Percentiles rank a stretch among this genome's conserved stretches.
phyloP scores from a whole-genome alignment of 2,888 invertebrate genomes.

The Epsilonema sp. region DNA sequence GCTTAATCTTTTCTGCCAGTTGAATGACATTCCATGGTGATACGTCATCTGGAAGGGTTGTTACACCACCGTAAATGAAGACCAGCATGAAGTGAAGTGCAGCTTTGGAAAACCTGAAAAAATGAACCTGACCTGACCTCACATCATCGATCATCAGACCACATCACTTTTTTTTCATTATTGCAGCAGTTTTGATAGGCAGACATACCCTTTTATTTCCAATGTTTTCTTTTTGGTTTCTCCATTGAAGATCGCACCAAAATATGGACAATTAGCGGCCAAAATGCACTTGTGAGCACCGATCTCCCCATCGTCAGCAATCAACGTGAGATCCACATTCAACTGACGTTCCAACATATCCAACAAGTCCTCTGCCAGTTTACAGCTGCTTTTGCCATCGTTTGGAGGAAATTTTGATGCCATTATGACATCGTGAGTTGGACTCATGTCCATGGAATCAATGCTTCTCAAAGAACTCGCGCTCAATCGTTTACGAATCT shows the following conservation, averaged over 20 bases:
- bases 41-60: constrained; percentile 63
- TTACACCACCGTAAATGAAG: constrained; percentile 80
- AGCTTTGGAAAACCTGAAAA: constrained; percentile 53
- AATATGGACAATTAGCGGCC: no score
- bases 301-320: constrained; percentile 58
- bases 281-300: constrained; percentile 70
- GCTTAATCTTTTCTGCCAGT: constrained; percentile 63
- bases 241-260: no score
- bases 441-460: constrained; percentile 21
- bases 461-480: constrained; percentile 21
- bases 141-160: no score
- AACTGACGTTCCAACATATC: constrained; percentile 78
- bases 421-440: no score
- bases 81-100: constrained; percentile 73
- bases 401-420: not conserved
- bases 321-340: constrained; percentile 63
- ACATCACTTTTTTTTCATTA: no score
- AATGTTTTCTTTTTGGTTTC: no score
- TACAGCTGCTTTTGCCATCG: constrained; percentile 34
- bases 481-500: constrained; percentile 18
- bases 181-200: no score
- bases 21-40: constrained; percentile 67
- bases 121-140: no score
- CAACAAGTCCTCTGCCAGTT: constrained; percentile 62
- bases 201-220: no score